phyloP scores from a whole-genome alignment of 2,888 invertebrate genomes.

The Diabrotica balteata region DNA sequence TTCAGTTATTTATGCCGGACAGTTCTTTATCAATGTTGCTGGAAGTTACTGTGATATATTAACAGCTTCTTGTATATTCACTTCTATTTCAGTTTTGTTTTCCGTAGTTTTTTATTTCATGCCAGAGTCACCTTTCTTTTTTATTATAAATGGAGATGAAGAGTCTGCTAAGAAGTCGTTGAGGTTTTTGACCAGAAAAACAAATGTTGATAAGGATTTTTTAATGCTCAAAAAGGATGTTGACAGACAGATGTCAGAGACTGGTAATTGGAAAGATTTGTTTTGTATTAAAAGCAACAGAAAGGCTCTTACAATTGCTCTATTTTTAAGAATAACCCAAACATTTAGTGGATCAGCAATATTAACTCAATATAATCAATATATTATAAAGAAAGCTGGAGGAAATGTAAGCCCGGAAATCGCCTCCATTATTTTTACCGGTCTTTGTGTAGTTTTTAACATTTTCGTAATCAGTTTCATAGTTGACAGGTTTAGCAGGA shows the following conservation, averaged over 20 bases:
- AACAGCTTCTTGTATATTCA: conserved; percentile 63
- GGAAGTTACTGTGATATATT: conserved; percentile 30
- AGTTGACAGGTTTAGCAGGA: conserved; percentile 45
- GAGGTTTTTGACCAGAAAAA: conserved; percentile 36
- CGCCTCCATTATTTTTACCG: conserved; percentile 40
- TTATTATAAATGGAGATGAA: conserved; percentile 38
- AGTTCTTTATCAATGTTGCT: conserved; percentile 15
- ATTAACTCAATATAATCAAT: conserved; percentile 46
- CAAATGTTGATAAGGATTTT: conserved; percentile 43
- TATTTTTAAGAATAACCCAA: conserved; percentile 45
- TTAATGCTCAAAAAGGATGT: conserved; percentile 40
- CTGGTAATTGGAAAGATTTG: conserved; percentile 46
- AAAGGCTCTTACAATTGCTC: conserved; percentile 42
- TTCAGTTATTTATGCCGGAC: conserved; percentile 9
- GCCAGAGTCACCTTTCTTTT: conserved; percentile 63
- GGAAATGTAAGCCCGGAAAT: conserved; percentile 46
- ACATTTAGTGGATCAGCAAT: conserved; percentile 45
- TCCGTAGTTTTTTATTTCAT: conserved; percentile 65
- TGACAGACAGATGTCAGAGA: conserved; percentile 46
- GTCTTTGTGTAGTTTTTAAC: conserved; percentile 33
- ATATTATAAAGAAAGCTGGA: conserved; percentile 49
- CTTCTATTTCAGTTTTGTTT: conserved; percentile 65
- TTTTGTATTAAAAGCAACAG: conserved; percentile 43
- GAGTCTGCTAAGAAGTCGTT: conserved; percentile 41
- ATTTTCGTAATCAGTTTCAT: conserved; percentile 41